Percentiles rank a stretch among this genome's conserved stretches.
Conservation (phyloP, 2,113 vertebrate species). For the Tetraodon nigroviridis region DNA sequence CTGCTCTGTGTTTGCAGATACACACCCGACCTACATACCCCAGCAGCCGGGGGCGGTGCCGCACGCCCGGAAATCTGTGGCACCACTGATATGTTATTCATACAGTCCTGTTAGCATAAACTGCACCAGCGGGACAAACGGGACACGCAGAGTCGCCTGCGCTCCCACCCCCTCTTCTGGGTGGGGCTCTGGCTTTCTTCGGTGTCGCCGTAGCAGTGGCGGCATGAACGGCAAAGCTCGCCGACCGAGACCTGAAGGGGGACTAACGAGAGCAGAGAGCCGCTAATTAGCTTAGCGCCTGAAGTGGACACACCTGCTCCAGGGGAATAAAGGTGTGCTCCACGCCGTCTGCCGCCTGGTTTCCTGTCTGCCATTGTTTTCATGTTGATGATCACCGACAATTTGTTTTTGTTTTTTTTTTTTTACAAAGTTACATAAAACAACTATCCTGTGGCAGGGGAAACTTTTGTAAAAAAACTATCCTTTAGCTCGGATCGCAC, state of each 20-base stretch:
- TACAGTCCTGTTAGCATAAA: conserved; percentile 73
- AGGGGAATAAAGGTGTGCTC: conserved; percentile 38
- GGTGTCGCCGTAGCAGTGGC: conserved; percentile 27
- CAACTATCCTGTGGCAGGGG: no score
- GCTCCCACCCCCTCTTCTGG: conserved; percentile 31
- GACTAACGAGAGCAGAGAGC: conserved; percentile 44
- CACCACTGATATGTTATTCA: conserved; percentile 73
- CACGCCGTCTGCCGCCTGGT: conserved; percentile 8
- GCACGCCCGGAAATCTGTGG: conserved; percentile 56
- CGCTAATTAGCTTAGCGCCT: conserved; percentile 57
- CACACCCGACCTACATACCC: conserved; percentile 62
- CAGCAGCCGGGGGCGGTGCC: conserved; percentile 54
- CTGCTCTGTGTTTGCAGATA: conserved; percentile 29
- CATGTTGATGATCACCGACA: no score
- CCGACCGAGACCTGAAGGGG: conserved; percentile 50
- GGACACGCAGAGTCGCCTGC: conserved; percentile 55
- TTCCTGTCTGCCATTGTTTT: background rate
- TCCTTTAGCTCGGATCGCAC: conserved; percentile 13
- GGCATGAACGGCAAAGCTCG: conserved; percentile 34
- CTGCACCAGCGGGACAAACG: conserved; percentile 67
- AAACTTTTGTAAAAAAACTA: background rate
- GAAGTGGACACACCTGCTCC: conserved; percentile 54
- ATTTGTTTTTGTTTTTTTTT: no score
- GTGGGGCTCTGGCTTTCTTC: conserved; percentile 36
- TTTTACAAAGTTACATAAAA: no score